These are phyloP conservation scores for Argya squamiceps DNA, from an alignment of 2,797 vertebrate species.

Conservation along the genomic window DNA sequence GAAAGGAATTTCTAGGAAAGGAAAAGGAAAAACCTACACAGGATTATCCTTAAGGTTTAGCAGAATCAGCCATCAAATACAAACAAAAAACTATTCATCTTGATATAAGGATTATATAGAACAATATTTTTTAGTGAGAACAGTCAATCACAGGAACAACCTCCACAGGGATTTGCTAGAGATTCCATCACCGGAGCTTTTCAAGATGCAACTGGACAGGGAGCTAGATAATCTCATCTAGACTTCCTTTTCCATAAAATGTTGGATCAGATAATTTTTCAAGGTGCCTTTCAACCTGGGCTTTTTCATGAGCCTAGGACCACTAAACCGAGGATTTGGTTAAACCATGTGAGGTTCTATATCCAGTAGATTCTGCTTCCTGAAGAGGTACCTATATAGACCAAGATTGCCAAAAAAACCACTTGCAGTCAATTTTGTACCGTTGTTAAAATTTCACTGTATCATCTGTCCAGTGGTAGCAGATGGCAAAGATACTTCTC, in stretches of 20 bases:
- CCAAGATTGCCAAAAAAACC: accelerated
- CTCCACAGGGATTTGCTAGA: not conserved
- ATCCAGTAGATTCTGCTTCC: not conserved
- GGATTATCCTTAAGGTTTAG: not conserved
- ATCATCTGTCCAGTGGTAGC: not conserved
- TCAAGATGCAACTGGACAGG: not conserved
- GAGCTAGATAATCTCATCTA: not conserved
- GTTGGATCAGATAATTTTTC: not conserved
- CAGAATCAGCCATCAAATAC: not conserved
- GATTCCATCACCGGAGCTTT: not conserved
- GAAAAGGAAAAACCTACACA: not conserved
- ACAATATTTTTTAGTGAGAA: not conserved
- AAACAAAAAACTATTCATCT: not conserved
- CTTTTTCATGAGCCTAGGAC: not conserved
- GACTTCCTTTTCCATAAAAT: not conserved
- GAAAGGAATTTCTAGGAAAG: not conserved
- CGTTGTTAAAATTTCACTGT: not conserved
- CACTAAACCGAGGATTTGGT: not conserved
- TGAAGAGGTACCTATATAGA: not conserved
- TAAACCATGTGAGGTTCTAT: not conserved
- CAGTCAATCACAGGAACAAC: not conserved
- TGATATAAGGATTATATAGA: not conserved
- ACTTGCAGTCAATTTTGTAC: not conserved
- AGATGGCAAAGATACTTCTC: not conserved
- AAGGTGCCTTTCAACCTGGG: not conserved